phyloP scores from a whole-genome alignment of 2,888 invertebrate genomes.

The Leptopterna dolabrata region DNA sequence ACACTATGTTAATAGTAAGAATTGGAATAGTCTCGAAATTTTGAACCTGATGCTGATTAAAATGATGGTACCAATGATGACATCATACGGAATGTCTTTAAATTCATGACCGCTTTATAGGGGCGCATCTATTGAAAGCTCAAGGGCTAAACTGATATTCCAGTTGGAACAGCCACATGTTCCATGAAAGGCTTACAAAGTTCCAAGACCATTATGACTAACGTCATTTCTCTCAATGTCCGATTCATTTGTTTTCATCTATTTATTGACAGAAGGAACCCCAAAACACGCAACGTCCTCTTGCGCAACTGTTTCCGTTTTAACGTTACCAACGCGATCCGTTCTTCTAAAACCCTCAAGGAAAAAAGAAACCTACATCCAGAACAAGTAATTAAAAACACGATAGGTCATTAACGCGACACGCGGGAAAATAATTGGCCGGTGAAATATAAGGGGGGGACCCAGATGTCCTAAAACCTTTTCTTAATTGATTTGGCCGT shows the following conservation, averaged over 20 bases:
- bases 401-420: slow-evolving; percentile 32
- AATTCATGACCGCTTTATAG: too few species aligned
- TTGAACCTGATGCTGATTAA: too few species aligned
- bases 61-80: too few species aligned
- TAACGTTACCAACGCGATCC: neutral
- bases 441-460: neutral
- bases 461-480: neutral
- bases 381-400: slow-evolving; percentile 19
- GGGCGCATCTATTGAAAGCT: too few species aligned
- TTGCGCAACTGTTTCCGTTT: slow-evolving; percentile 7
- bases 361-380: neutral
- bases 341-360: neutral
- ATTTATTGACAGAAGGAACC: neutral
- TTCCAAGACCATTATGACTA: neutral
- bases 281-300: neutral
- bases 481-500: slow-evolving; percentile 33
- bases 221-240: neutral
- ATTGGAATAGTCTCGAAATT: too few species aligned
- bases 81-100: too few species aligned
- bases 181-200: neutral
- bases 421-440: slow-evolving; percentile 17
- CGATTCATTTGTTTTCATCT: neutral
- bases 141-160: neutral
- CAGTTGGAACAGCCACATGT: neutral
- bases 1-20: too few species aligned